Evolutionary conservation across 2,888 invertebrate species (phyloP).

Genomic region (Drosophila atroscutellata): DNA sequence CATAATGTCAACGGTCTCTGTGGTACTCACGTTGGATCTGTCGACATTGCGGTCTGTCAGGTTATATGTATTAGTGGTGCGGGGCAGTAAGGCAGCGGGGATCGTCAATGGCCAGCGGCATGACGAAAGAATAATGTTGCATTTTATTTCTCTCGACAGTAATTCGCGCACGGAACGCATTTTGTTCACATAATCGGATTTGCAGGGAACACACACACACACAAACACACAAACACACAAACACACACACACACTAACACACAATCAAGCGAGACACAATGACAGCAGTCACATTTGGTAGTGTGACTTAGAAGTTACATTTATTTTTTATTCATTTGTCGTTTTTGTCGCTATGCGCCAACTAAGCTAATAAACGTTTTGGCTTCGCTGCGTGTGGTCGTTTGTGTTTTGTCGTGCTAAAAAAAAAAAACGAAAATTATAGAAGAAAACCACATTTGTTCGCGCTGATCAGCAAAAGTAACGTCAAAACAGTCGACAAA

Average conservation of each 20-base stretch:
- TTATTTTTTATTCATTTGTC: constrained; percentile 48
- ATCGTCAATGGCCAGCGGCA: constrained; percentile 61
- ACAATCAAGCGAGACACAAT: constrained; percentile 8
- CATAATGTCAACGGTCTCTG: constrained; percentile 19
- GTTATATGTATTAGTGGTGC: constrained; percentile 44
- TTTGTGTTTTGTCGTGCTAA: too few species aligned
- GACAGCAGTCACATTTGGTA: constrained; percentile 43
- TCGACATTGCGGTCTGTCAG: constrained; percentile 56
- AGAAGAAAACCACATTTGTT: too few species aligned
- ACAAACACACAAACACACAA: background rate
- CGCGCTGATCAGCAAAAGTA: too few species aligned
- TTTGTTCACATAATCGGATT: constrained; percentile 77
- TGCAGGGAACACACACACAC: constrained; percentile 24
- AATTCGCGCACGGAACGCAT: constrained; percentile 73
- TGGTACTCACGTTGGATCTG: constrained; percentile 27
- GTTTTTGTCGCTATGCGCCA: constrained; percentile 18
- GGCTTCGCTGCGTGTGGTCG: too few species aligned
- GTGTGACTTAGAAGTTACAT: constrained; percentile 36
- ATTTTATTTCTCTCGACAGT: constrained; percentile 77
- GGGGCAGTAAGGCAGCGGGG: constrained; percentile 3
- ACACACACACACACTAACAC: background rate
- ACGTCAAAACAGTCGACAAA: too few species aligned
- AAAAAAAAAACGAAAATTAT: too few species aligned
- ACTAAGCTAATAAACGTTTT: constrained; percentile 9
- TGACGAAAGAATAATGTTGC: constrained; percentile 75